Percentiles rank a stretch among this genome's conserved stretches.
Conservation (phyloP, 2,888 invertebrate species). For the Vannuccia rotundouncinata region DNA sequence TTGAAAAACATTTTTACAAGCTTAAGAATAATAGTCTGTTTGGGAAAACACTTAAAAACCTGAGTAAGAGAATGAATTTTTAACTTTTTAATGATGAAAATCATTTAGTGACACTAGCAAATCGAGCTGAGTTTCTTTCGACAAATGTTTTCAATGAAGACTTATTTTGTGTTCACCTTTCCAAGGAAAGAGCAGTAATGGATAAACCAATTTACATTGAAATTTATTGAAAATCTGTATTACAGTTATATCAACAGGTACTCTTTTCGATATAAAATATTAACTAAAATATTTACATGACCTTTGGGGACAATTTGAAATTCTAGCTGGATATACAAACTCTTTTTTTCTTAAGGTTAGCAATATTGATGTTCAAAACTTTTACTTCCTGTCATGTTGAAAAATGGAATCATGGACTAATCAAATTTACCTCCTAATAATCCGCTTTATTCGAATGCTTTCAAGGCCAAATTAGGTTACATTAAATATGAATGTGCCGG, state of each 20-base stretch:
- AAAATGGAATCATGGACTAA: background rate
- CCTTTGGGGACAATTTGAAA: background rate
- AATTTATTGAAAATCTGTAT: background rate
- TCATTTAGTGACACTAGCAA: background rate
- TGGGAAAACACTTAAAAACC: background rate
- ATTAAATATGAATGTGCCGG: background rate
- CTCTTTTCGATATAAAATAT: background rate
- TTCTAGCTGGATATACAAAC: background rate
- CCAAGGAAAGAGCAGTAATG: background rate
- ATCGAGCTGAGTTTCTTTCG: background rate
- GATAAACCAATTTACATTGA: conserved; percentile 1
- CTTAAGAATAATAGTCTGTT: background rate
- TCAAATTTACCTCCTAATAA: background rate
- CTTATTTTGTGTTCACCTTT: background rate
- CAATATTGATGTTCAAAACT: background rate
- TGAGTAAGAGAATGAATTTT: too few relatives aligned
- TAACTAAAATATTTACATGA: background rate
- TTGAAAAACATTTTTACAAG: background rate
- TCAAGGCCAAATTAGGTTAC: background rate
- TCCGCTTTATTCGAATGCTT: background rate
- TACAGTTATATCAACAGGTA: background rate
- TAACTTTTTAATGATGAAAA: background rate
- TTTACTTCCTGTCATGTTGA: background rate
- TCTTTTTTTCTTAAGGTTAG: background rate
- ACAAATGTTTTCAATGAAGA: background rate